Evolutionary conservation across 2,888 invertebrate genomes (phyloP).

Genomic region (Zele albiditarsus): DNA sequence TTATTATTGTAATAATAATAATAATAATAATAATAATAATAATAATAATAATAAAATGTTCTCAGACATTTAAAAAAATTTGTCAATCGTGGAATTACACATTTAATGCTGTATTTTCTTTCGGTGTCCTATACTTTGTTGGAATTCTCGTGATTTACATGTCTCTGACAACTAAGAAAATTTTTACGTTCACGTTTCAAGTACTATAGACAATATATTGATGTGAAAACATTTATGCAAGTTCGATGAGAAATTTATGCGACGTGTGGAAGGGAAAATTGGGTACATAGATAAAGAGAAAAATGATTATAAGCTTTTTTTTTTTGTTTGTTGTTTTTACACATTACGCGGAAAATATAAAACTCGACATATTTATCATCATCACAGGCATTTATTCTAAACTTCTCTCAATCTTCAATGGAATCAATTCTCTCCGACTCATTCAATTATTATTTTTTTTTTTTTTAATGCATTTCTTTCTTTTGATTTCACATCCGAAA

Average conservation of each 20-base stretch:
- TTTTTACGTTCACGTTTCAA: too few species aligned
- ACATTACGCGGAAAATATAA: neutral
- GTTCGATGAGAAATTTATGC: too few species aligned
- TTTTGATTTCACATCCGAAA: neutral
- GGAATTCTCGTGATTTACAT: neutral
- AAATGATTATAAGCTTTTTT: neutral
- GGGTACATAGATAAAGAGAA: neutral
- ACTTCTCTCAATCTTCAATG: neutral
- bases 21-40: neutral
- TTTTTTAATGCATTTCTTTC: neutral
- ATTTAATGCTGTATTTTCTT: neutral
- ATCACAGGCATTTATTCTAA: slow-evolving; percentile 9
- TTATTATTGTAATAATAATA: neutral
- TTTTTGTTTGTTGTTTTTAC: neutral
- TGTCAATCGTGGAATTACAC: neutral
- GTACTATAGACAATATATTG: too few species aligned
- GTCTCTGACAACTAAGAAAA: too few species aligned
- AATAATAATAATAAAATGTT: neutral
- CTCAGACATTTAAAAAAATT: neutral
- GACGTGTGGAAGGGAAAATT: too few species aligned
- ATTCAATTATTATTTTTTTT: neutral
- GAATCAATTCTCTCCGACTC: neutral
- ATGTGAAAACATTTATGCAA: too few species aligned
- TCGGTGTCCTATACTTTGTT: neutral
- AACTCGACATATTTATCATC: neutral